Evolutionary conservation across 1,140 invertebrate species (phyloP).

Genomic region (Tribolium castaneum): DNA sequence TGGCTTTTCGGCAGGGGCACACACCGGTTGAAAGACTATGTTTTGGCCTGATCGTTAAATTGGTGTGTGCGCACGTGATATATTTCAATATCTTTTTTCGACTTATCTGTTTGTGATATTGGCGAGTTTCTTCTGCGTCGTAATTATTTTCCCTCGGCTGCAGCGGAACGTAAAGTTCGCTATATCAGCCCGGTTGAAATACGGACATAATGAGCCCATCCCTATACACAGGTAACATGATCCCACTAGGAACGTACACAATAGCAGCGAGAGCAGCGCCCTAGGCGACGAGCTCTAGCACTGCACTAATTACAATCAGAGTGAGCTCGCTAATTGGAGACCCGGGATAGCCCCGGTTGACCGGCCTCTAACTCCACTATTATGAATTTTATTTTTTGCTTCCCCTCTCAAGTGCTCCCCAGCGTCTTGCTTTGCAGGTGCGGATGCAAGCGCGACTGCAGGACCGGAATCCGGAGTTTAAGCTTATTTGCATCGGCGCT

Average conservation of each 20-base stretch:
- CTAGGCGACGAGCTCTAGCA: constrained; percentile 37
- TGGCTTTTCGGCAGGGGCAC: not conserved
- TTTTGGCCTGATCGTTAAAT: constrained; percentile 28
- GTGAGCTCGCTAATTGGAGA: constrained; percentile 45
- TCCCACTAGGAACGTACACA: constrained; percentile 42
- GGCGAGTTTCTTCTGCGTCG: not conserved
- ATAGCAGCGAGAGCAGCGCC: constrained; percentile 34
- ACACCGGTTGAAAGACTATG: constrained; percentile 2
- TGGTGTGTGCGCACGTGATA: constrained; percentile 29
- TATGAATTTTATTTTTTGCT: not conserved
- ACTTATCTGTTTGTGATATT: constrained; percentile 24
- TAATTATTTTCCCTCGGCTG: constrained; percentile 21
- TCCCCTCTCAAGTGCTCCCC: too few relatives aligned
- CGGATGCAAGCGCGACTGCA: constrained; percentile 4
- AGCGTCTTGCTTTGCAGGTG: not conserved
- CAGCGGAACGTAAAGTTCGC: not conserved
- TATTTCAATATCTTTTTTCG: constrained; percentile 20
- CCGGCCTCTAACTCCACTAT: constrained; percentile 6
- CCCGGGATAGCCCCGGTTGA: constrained; percentile 31
- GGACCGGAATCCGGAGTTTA: not conserved
- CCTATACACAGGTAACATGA: constrained; percentile 42
- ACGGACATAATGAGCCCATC: constrained; percentile 19
- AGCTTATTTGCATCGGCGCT: constrained; percentile 19
- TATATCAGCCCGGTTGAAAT: not conserved
- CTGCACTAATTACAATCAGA: constrained; percentile 47